phyloP scores from a whole-genome alignment of 2,888 invertebrate genomes.

The Epiblema foenella region DNA sequence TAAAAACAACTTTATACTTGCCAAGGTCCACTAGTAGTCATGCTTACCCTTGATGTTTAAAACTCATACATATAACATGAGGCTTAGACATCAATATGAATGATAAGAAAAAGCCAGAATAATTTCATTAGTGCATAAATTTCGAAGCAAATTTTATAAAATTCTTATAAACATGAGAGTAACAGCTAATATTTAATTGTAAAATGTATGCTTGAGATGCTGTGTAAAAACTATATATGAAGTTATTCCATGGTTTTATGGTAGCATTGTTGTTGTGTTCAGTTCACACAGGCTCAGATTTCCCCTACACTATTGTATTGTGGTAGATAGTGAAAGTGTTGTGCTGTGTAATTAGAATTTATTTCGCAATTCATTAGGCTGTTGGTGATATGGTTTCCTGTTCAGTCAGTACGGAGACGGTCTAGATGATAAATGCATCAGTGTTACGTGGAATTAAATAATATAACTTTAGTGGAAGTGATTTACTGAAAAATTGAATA shows the following conservation, averaged over 20 bases:
- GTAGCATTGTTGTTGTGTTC: constrained; percentile 55
- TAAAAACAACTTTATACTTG: constrained; percentile 54
- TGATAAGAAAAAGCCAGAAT: too few relatives aligned
- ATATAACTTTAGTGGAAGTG: too few relatives aligned
- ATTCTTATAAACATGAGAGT: neutral
- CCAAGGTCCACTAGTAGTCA: constrained; percentile 61
- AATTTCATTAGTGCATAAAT: neutral
- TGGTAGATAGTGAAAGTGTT: constrained; percentile 41
- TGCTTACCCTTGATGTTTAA: constrained; percentile 30
- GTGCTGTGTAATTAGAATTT: constrained; percentile 31
- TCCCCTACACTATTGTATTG: constrained; percentile 40
- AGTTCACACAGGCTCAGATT: constrained; percentile 55
- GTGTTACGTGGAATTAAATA: too few relatives aligned
- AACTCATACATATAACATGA: neutral
- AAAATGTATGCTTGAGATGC: neutral
- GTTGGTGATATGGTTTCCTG: constrained; percentile 34
- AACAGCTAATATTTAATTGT: neutral
- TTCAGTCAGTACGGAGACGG: neutral
- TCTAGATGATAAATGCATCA: neutral
- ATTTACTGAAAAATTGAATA: too few relatives aligned
- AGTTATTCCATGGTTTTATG: constrained; percentile 31
- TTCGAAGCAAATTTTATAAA: neutral
- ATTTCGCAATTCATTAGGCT: constrained; percentile 39
- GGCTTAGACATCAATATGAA: neutral
- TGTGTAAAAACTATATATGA: constrained; percentile 3